Evolutionary conservation across 2,888 invertebrate species (phyloP).

Genomic region (Chrysina gloriosa): DNA sequence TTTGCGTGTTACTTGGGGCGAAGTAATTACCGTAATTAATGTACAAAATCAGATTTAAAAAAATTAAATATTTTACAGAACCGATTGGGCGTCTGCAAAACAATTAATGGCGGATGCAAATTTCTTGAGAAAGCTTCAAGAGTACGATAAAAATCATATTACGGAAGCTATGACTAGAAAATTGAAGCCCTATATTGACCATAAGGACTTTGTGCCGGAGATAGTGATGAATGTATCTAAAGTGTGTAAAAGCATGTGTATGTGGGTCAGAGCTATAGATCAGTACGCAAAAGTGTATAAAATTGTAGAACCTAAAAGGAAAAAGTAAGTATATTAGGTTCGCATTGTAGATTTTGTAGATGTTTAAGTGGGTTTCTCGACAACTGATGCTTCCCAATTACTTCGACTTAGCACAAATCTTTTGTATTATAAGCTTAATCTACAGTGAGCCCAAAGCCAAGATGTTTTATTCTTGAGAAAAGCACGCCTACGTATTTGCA

Average conservation of each 20-base stretch:
- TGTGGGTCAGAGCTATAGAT: conserved; percentile 94
- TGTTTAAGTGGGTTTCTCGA: too few relatives aligned
- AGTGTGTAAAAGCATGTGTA: conserved; percentile 90
- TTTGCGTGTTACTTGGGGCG: conserved; percentile 83
- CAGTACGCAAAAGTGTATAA: conserved; percentile 88
- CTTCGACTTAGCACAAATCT: too few relatives aligned
- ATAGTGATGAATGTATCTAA: conserved; percentile 86
- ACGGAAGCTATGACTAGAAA: conserved; percentile 80
- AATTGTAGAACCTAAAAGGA: conserved; percentile 89
- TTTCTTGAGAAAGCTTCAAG: conserved; percentile 83
- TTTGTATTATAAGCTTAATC: too few relatives aligned
- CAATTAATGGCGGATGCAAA: conserved; percentile 82
- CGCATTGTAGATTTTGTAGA: too few relatives aligned
- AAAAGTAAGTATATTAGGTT: conserved; percentile 73
- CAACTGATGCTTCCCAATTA: too few relatives aligned
- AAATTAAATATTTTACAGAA: conserved; percentile 66
- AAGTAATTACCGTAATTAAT: conserved; percentile 71
- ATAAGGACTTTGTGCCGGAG: conserved; percentile 88
- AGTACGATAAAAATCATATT: conserved; percentile 90
- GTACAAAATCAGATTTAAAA: background rate
- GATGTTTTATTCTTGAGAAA: too few relatives aligned
- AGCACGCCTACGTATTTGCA: too few relatives aligned
- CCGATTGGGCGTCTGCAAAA: conserved; percentile 90
- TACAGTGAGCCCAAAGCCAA: too few relatives aligned
- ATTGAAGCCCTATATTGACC: conserved; percentile 83